Base-by-base conservation (phyloP, 2,797 vertebrate species). In the Sebastes jordani region DNA sequence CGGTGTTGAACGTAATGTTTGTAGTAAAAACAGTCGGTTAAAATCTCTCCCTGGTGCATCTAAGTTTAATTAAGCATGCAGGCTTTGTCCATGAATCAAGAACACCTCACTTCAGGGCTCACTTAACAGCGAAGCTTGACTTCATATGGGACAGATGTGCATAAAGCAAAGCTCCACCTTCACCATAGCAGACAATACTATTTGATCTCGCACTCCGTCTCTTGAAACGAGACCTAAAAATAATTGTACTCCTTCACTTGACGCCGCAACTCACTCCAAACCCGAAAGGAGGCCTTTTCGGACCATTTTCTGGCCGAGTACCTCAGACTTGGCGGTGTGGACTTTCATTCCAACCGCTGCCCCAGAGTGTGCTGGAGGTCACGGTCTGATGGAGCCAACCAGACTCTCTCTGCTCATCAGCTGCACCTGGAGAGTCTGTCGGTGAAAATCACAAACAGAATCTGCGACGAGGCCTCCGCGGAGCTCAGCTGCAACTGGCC, bases 341-440 rank as follows among this genome's bases (percentile, higher is more conserved):
- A 73, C 76, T 65, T 69, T 84, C 29, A 77, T 84, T 65, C 75
- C 68, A 54, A 25, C 67, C 23, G 46, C 65, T 56, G 73, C 29
- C 59, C 34, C 29, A 7, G 61, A 55, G 56, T 69, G 56, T 66
- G 34, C 55, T 49, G 68, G 80, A 71, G 80, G 80, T 78, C 78
- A 76, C 49, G 6, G 61, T 42, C 62, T 56, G 76, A 65, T 66
- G 78, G 67, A 74, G 62, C 66, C 77, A 49, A 79, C 36, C n/a
- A 42, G 58, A 71, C 29, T 65, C 38, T 11, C 54, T 59, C 32
- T 46, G 13, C 71, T 76, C 62, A 38, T 63, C 69, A 68, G 65
- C 64, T 79, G 65, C 77, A 80, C 78, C 73, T 80, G 79, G 61
- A 68, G 11, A 52, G 20, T 63, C 46, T 42, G 34, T 72, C 71